phyloP scores from a whole-genome alignment of 2,888 invertebrate species.

The Ophonus ardosiacus region DNA sequence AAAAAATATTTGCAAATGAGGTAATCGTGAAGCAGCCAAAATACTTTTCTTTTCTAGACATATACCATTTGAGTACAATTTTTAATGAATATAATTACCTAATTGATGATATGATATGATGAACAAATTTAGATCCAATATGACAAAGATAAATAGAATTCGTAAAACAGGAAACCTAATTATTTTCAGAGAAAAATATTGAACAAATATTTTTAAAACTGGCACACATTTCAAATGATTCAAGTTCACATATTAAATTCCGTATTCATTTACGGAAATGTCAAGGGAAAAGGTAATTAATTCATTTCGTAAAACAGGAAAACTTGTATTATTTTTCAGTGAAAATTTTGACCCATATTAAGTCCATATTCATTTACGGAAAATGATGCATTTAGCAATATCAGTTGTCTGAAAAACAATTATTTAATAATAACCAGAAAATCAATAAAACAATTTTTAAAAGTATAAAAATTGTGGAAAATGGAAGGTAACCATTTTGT shows the following conservation, averaged over 20 bases:
- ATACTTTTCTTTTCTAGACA: background rate
- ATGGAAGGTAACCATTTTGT: background rate
- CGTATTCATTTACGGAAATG: constrained; percentile 17
- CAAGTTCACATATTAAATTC: background rate
- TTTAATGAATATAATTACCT: background rate
- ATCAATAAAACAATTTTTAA: no score
- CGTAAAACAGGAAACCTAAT: background rate
- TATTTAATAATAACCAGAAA: no score
- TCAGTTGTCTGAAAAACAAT: background rate
- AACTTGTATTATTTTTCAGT: background rate
- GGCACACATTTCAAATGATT: background rate
- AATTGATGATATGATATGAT: background rate
- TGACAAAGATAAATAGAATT: background rate
- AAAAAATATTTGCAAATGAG: background rate
- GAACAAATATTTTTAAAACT: background rate
- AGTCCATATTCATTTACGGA: constrained; percentile 21
- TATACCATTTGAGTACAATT: background rate
- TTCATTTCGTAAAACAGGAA: no score
- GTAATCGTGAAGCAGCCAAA: background rate
- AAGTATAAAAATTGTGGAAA: background rate
- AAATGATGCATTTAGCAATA: constrained; percentile 8
- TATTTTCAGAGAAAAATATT: background rate
- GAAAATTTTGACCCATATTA: background rate
- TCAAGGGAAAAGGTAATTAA: background rate
- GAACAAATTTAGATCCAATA: background rate